A percentile compares a stretch with the other conserved stretches of the same genome.
Conservation (phyloP, 2,113 vertebrate genomes). For the Synchiropus splendidus region DNA sequence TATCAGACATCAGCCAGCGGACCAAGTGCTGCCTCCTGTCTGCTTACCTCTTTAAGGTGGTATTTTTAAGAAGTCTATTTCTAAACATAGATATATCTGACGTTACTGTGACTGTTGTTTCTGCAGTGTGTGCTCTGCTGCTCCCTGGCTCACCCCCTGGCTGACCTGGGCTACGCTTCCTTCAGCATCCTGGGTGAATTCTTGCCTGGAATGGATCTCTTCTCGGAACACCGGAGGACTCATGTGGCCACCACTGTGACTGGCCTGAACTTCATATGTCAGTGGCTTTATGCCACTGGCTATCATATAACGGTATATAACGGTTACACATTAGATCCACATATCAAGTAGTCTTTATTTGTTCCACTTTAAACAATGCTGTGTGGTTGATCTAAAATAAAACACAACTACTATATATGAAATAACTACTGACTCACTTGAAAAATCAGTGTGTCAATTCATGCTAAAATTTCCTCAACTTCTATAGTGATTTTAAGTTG, state of each 20-base stretch:
- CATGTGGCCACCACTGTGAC: constrained; percentile 67
- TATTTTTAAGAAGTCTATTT: neutral
- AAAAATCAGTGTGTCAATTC: no score
- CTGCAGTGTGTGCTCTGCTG: constrained; percentile 76
- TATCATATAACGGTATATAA: constrained; percentile 72
- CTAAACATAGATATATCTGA: neutral
- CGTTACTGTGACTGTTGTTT: neutral
- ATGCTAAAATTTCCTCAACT: no score
- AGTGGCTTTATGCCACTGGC: constrained; percentile 75
- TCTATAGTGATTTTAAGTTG: neutral
- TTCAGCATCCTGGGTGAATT: constrained; percentile 68
- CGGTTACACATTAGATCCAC: no score
- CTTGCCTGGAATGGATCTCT: constrained; percentile 80
- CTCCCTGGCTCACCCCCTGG: constrained; percentile 74
- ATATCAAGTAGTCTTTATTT: no score
- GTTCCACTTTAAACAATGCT: no score
- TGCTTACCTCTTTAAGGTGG: constrained; percentile 88
- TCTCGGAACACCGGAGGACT: constrained; percentile 73
- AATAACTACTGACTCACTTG: no score
- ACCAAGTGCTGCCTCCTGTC: constrained; percentile 79
- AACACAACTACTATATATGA: no score
- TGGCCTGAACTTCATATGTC: constrained; percentile 77
- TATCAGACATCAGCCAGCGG: constrained; percentile 65
- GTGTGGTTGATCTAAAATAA: no score
- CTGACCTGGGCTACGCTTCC: constrained; percentile 72